Base-by-base conservation (phyloP, 2,888 invertebrate genomes). In the Tortricodes alternella region DNA sequence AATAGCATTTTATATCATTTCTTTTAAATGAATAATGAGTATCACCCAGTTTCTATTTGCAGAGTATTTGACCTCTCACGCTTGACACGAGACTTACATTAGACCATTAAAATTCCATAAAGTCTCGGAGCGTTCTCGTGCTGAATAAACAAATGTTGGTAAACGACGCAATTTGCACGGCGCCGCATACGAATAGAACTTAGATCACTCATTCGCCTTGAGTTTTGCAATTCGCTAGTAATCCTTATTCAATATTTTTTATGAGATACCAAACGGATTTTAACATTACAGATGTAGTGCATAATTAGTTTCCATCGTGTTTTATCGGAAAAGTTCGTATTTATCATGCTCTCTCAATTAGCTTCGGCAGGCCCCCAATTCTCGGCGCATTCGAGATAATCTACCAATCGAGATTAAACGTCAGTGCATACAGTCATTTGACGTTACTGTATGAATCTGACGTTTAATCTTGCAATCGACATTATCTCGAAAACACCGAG, bases 51-150 rank as follows among this genome's bases (percentile, higher is more conserved):
- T 57, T 43, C 48, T 46, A 52, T 39, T 57, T 51, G 34, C 39
- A 13, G 34, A 46, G 34, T 51, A 16, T 49, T 53, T 49, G 41
- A 53, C 58, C 48, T 53, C 41, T 46, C 37, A 50, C 49, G 49
- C 44, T 43, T 44, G 55, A 49, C 49, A 49, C 19, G 35, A 29
- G 49, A 35, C 35, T 32, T 43, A 49, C 43, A 49, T 44, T 18
- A 55, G 44, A 49, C 43, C 70, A 80, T 84, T 83, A 76, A 74
- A 78, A 85, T 83, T 85, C 81, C 76, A 74, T 77, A 76, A 74
- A 74, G 65, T 69, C 69, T 57, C 71, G 62, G 65, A 65, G 67
- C 62, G 65, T 65, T 67, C 63, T 73, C 67, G 71, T 71, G 52
- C 68, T 74, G 77, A 79, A 77, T 77, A 73, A 70, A 73, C 73